Conservation (phyloP, 2,888 invertebrate species). For the Galerucella nymphaeae region DNA sequence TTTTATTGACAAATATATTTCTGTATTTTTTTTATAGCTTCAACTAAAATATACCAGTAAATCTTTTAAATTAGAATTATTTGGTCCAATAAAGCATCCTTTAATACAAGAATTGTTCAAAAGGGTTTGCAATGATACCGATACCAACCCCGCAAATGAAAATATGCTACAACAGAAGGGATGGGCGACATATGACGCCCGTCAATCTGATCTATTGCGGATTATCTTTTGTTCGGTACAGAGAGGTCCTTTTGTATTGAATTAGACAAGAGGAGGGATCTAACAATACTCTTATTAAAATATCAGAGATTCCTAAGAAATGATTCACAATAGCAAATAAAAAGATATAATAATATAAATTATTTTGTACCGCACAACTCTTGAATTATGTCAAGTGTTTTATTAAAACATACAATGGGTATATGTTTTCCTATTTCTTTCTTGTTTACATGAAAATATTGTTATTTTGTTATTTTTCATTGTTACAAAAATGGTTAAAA, state of each 20-base stretch:
- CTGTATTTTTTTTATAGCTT: background rate
- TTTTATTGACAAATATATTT: background rate
- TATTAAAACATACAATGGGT: background rate
- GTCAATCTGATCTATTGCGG: conserved; percentile 35
- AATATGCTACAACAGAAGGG: conserved; percentile 21
- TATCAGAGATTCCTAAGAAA: conserved; percentile 16
- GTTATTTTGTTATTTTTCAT: too few species aligned
- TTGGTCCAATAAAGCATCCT: background rate
- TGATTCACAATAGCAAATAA: conserved; percentile 21
- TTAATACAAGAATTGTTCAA: background rate
- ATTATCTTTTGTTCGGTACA: conserved; percentile 38
- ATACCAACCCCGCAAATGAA: conserved; percentile 17
- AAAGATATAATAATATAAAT: background rate
- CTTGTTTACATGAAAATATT: too few species aligned
- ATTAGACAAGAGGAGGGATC: conserved; percentile 23
- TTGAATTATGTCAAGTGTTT: background rate
- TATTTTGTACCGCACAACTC: background rate
- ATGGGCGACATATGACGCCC: conserved; percentile 34
- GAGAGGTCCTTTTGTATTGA: conserved; percentile 29
- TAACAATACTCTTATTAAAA: conserved; percentile 30
- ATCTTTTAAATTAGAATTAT: background rate
- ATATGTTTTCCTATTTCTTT: too few species aligned
- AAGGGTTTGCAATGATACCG: background rate
- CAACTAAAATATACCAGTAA: background rate
- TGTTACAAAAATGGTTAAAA: too few species aligned